Evolutionary conservation across 2,888 invertebrate species (phyloP).

Genomic region (Lordiphosa fenestrarum): DNA sequence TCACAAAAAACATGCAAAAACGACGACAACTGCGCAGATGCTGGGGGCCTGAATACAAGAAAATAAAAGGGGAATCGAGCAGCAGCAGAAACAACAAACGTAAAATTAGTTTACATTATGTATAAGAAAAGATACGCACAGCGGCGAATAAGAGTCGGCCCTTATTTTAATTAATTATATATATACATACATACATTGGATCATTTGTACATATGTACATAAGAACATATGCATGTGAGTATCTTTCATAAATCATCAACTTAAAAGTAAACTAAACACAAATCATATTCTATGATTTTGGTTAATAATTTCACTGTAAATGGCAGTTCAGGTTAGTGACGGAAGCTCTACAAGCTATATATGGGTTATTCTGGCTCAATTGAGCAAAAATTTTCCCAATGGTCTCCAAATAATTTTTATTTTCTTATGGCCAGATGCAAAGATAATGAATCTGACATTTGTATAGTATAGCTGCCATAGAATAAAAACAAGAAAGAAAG

Average conservation of each 20-base stretch:
- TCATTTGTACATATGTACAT: neutral
- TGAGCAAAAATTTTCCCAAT: too few species aligned
- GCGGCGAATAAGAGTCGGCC: slow-evolving; percentile 9
- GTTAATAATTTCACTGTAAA: slow-evolving; percentile 14
- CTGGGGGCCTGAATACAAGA: slow-evolving; percentile 41
- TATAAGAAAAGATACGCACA: slow-evolving; percentile 4
- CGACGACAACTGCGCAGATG: slow-evolving; percentile 72
- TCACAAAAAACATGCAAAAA: slow-evolving; percentile 50
- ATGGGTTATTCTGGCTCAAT: too few species aligned
- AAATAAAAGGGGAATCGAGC: slow-evolving; percentile 20
- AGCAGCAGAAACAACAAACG: slow-evolving; percentile 31
- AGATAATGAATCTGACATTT: too few species aligned
- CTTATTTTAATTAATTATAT: slow-evolving; percentile 7
- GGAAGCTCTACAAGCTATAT: too few species aligned
- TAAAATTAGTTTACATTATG: slow-evolving; percentile 66
- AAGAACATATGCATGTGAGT: slow-evolving; percentile 50
- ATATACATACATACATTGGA: neutral
- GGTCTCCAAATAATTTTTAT: too few species aligned
- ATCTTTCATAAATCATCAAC: slow-evolving; percentile 71
- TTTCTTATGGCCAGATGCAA: too few species aligned
- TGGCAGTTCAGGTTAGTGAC: too few species aligned
- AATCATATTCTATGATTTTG: slow-evolving; percentile 30
- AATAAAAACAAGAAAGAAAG: too few species aligned
- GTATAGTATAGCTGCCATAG: too few species aligned
- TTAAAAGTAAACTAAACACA: slow-evolving; percentile 50